Evolutionary conservation across 2,888 invertebrate species (phyloP), one percentile per base, ranked within the genome.

Genomic region (Amblyteles armatorius): DNA sequence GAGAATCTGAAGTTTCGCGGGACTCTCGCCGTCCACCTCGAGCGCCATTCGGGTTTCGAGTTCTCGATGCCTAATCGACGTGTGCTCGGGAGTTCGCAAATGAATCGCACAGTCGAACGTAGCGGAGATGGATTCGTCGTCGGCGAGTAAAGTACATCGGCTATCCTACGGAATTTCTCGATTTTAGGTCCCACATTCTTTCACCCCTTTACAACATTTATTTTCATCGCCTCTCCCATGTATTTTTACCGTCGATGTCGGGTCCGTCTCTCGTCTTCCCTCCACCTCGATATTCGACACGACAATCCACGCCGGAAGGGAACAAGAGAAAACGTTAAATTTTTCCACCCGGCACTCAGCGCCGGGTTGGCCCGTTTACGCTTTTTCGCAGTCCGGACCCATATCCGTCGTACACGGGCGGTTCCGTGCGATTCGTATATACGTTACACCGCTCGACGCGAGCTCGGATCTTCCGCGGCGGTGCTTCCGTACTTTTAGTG

Each of bases 401-500:
- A 40, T 13, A 40, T 22, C 11, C 33, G 11, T 44, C 44, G 36
- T 22, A 22, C 19, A 44, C 36, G 40, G 40, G 11, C 2, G 6
- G 4, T 68, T 19, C 19, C 9, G 67, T 13, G 40, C 57, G 19
- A 57, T 13, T 22, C 26, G 11, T 26, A 55, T 55, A 55, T 55
- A 57, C 26, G 26, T 57, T 57, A 26, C 3, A 57, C 9, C 7
- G 7, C 2, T 1, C 19, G 6, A 50, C 19, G 19, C 65, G 74
- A 65, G 33, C 48, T 63, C 60, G 33, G 63, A 76, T 76, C 48
- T 76, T 76, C 50, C 74, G 74, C 74, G 50, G 63, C 74, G 74
- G 33, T 73, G 79, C 55, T 67, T 72, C 36, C 71, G 71, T 55
- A 71, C 57, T 57, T 44, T 26, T 73, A 52, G 40, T 60, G 22